Base-by-base conservation (phyloP, 2,113 vertebrate genomes). In the Phaetusa simplex region DNA sequence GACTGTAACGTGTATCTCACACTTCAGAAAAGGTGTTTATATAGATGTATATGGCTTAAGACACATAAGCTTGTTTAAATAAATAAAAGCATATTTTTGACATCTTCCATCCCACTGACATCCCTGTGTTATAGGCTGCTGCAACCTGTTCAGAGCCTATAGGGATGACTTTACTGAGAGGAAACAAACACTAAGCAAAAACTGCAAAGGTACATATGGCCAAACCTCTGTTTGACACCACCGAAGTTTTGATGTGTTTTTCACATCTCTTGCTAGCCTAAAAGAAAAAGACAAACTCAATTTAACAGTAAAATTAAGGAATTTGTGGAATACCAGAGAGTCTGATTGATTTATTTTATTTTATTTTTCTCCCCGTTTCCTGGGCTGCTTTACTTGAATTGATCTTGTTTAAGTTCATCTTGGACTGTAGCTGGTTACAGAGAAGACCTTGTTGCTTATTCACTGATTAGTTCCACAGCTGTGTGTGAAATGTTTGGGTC, bases 1-100 rank as follows among this genome's bases (percentile, higher is more conserved):
- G 1, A n/a, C 36, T 50, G 22, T 73, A 26, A 84, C 12, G 49
- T 53, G 38, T 2, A 7, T n/a, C 40, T 70, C 0, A 0, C 49
- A 34, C 45, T 72, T 86, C 49, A 90, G 67, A 77, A 80, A 36
- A 67, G 11, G 5, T 79, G 56, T 15, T 36, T 88, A 38, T 77
- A 36, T 34, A 32, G 40, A 42, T 16, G 12, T 22, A 17, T 65
- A 42, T 80, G 55, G 27, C 34, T 72, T 92, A 55, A 82, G 58
- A 90, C 23, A 82, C 30, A 21, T 29, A 34, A 53, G n/a, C 14
- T 53, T 79, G 34, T 74, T 42, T 72, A 93, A 91, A 82, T 23
- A 79, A 81, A 96, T 38, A 71, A 59, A 89, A 53, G 12, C 17
- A 5, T 36, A 11, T 56, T 64, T 79, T 86, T 69, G 64, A 55